Evolutionary conservation across 92 coral and sea anemone species (phyloP).

Genomic region (Bergia sp.): DNA sequence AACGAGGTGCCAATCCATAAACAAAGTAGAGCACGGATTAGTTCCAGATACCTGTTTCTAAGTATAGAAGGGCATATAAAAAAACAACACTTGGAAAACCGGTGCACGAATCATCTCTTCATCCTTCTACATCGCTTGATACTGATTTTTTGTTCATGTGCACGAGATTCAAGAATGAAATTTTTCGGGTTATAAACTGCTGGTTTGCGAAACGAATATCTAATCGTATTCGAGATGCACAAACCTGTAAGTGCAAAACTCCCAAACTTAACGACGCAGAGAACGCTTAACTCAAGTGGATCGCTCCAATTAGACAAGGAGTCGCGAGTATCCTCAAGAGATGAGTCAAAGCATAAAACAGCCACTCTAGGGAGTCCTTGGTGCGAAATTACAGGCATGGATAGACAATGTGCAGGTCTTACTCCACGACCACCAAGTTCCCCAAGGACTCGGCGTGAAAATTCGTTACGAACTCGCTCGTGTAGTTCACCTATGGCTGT

Average conservation of each 20-base stretch:
- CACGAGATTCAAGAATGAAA: neutral
- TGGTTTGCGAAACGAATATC: neutral
- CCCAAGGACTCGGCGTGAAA: conserved; percentile 27
- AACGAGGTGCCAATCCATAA: neutral
- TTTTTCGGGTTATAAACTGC: neutral
- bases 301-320: neutral
- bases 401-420: neutral
- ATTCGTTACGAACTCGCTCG: conserved; percentile 14
- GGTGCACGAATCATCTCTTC: neutral
- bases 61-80: neutral
- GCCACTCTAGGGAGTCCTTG: neutral
- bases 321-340: neutral
- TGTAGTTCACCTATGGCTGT: neutral
- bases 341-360: neutral
- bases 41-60: neutral
- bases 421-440: conserved; percentile 41
- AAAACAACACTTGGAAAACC: neutral
- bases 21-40: neutral
- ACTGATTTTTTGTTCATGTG: neutral
- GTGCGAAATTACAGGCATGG: neutral
- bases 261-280: conserved; percentile 12
- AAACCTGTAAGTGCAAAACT: conserved; percentile 18
- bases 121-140: neutral
- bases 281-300: neutral
- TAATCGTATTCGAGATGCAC: neutral